A percentile compares a stretch with the other conserved stretches of the same genome.
phyloP scores from a whole-genome alignment of 1,140 invertebrate genomes.

The Hetaerina americana region DNA sequence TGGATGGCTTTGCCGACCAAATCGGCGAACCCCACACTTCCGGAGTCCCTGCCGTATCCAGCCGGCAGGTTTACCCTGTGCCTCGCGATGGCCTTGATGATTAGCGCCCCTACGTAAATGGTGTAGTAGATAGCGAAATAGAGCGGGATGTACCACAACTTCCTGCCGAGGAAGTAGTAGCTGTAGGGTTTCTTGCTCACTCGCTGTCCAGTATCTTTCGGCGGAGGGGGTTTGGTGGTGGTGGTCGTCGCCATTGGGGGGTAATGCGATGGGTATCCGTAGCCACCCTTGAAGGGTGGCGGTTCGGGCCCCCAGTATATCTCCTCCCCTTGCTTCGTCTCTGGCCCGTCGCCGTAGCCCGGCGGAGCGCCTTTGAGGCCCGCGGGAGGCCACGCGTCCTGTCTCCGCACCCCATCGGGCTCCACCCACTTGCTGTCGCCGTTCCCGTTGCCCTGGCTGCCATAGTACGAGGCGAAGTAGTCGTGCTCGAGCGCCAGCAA shows the following conservation, averaged over 20 bases:
- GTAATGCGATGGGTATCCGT: not conserved
- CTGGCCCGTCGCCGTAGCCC: not conserved
- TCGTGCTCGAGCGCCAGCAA: not conserved
- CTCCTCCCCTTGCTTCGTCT: not conserved
- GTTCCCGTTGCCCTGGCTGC: not conserved
- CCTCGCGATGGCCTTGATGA: conserved; percentile 61
- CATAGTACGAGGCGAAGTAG: not conserved
- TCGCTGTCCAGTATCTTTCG: conserved; percentile 37
- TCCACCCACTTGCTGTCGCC: not conserved
- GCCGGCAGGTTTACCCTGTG: conserved; percentile 48
- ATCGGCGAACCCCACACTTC: not conserved
- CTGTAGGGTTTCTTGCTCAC: conserved; percentile 57
- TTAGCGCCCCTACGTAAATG: conserved; percentile 60
- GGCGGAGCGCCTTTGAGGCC: not conserved
- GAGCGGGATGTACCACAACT: conserved; percentile 66
- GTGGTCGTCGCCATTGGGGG: not conserved
- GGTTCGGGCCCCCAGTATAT: not conserved
- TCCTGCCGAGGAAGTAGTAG: conserved; percentile 67
- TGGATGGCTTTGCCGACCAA: not conserved
- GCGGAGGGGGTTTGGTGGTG: not conserved
- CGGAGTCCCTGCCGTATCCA: not conserved
- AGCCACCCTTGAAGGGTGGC: not conserved
- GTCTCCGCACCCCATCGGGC: not conserved
- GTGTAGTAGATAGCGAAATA: conserved; percentile 77
- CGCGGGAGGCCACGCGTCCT: not conserved